Percentiles rank a stretch among this genome's conserved stretches.
phyloP scores from a whole-genome alignment of 2,797 vertebrate genomes.

The Tokudaia tokunoshimensis region DNA sequence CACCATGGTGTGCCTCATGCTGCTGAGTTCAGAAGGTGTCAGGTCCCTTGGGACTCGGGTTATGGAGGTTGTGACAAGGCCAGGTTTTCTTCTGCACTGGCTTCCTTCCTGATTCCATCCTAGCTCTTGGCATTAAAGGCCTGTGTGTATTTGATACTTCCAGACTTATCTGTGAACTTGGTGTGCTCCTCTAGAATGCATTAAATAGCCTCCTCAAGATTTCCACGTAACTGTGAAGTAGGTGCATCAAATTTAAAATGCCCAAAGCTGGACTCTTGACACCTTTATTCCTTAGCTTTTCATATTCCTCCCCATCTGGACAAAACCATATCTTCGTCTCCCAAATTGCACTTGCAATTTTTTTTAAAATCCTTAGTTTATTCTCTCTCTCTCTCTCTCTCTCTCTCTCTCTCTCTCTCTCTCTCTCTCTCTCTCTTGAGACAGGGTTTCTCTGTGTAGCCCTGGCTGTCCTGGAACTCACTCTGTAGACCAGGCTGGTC shows the following conservation, averaged over 20 bases:
- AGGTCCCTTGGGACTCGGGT: background rate
- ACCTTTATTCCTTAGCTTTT: background rate
- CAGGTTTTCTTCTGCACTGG: background rate
- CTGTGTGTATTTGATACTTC: background rate
- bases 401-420: constrained; percentile 33
- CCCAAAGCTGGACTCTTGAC: background rate
- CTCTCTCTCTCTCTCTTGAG: background rate
- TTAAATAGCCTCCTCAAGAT: constrained; percentile 39
- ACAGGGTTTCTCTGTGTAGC: no score
- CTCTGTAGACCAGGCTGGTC: no score
- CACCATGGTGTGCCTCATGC: no score
- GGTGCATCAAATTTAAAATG: constrained; percentile 7
- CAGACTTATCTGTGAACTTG: constrained; percentile 29
- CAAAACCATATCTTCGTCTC: background rate
- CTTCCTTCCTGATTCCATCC: background rate
- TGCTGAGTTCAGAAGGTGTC: background rate
- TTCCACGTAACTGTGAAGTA: constrained; percentile 5
- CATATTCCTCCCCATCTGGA: background rate
- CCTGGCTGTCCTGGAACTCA: no score
- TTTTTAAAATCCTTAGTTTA: background rate
- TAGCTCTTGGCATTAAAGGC: constrained; percentile 26
- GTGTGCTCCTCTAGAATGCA: background rate
- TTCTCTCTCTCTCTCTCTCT: constrained; percentile 37
- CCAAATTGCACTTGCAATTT: background rate
- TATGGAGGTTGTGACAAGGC: background rate